Conservation (phyloP, 2,113 vertebrate species). For the Mionectes macconnelli region DNA sequence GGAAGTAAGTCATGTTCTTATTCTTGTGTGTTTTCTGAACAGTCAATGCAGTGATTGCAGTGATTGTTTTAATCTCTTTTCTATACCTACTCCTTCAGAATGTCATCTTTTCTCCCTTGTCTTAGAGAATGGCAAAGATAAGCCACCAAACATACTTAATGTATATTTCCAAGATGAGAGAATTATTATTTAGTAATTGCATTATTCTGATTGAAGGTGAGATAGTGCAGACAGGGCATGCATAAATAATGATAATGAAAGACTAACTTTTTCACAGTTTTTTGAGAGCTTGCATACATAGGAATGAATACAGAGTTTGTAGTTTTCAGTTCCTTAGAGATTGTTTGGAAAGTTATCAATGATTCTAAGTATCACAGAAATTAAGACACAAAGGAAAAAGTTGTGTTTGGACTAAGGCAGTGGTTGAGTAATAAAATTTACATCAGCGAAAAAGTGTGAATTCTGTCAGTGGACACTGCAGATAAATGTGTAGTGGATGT, state of each 20-base stretch:
- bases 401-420: background rate
- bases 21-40: background rate
- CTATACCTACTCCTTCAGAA: background rate
- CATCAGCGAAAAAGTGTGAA: background rate
- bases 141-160: background rate
- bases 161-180: background rate
- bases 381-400: background rate
- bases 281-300: background rate
- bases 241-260: background rate
- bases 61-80: background rate
- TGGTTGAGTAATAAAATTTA: background rate
- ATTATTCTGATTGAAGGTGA: background rate
- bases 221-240: background rate
- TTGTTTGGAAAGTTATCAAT: background rate
- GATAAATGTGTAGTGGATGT: background rate
- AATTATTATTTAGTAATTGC: background rate
- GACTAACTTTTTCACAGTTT: background rate
- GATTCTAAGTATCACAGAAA: background rate
- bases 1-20: slow-evolving; percentile 86
- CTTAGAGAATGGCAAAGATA: background rate
- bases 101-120: background rate
- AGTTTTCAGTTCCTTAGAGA: background rate
- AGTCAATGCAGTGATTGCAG: background rate
- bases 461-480: background rate
- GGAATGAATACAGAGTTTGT: background rate